phyloP scores from a whole-genome alignment of 2,888 invertebrate species.

The Drosophila picticornis region DNA sequence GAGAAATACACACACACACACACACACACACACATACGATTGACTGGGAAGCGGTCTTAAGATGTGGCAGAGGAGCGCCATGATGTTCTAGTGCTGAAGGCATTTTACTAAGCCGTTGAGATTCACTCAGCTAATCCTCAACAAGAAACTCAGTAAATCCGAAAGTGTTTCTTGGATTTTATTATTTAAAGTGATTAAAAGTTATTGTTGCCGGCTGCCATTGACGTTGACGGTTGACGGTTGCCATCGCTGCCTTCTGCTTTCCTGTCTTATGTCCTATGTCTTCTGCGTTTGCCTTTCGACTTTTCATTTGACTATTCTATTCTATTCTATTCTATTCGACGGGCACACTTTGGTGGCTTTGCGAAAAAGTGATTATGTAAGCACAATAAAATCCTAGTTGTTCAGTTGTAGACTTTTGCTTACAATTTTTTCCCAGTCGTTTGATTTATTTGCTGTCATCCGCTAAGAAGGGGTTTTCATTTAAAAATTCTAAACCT shows the following conservation, averaged over 20 bases:
- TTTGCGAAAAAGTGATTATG: constrained; percentile 53
- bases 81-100: constrained; percentile 59
- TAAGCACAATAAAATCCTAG: constrained; percentile 61
- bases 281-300: constrained; percentile 44
- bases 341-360: constrained; percentile 38
- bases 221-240: constrained; percentile 40
- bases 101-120: constrained; percentile 64
- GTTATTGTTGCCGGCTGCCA: constrained; percentile 60
- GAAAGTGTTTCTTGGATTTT: constrained; percentile 77
- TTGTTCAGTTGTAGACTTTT: constrained; percentile 42
- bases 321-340: constrained; percentile 36
- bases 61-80: constrained; percentile 25
- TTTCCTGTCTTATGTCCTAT: neutral
- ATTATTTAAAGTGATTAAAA: constrained; percentile 80
- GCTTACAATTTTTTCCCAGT: constrained; percentile 1
- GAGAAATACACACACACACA: constrained; percentile 21
- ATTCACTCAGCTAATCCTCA: constrained; percentile 69
- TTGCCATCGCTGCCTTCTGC: constrained; percentile 18
- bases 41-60: constrained; percentile 41
- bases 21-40: constrained; percentile 33
- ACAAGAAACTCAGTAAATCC: constrained; percentile 73
- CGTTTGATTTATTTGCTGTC: neutral
- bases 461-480: neutral
- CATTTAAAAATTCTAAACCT: neutral
- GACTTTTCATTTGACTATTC: constrained; percentile 46